Evolutionary conservation across 2,797 vertebrate genomes (phyloP), one percentile per base, ranked within the genome.

Genomic region (Hephaestus fuliginosus): DNA sequence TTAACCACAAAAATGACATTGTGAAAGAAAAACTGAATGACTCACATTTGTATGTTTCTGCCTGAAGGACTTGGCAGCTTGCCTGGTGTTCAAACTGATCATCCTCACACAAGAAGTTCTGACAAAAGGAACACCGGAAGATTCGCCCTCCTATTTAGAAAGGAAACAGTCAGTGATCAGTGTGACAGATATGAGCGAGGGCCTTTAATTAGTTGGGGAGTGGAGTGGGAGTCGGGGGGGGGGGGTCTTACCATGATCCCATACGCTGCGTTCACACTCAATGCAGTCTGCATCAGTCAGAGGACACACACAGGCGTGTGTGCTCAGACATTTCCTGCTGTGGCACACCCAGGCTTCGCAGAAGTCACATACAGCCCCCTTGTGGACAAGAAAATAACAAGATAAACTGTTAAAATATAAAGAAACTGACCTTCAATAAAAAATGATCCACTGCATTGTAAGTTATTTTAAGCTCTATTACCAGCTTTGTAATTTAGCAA

Each of bases 21-120:
- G 12, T 74, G n/a, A 60, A 25, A 57, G 18, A 0, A 28, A 51
- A 71, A 43, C 0, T 1, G 20, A 48, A 52, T 82, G 76, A 96
- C 97, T 97, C 94, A 99, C 98, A 99, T 93, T 99, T 99, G 94
- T 94, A 99, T 14, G 98, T 99, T 94, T 99, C 98, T 8, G 98
- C 97, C 91, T 99, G 97, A 88, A 99, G 94, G 87, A 99, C 94
- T 87, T 99, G 98, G 92, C 98, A 99, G 92, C 98, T 99, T 56
- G 98, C 98, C 95, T 99, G 98, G 90, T 99, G 98, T 78, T 99
- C 98, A 95, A 99, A 99, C 85, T 99, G 98, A 94, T 99, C 98
- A 85, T 99, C 98, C 95, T 99, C 98, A 88, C 98, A 99, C 61
- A 99, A 93, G 93, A 97, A 99, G 92, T 98, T 99, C 22, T 97